These are phyloP conservation scores for Cantharis nigra DNA, from an alignment of 2,888 invertebrate genomes.

Conservation along the genomic window DNA sequence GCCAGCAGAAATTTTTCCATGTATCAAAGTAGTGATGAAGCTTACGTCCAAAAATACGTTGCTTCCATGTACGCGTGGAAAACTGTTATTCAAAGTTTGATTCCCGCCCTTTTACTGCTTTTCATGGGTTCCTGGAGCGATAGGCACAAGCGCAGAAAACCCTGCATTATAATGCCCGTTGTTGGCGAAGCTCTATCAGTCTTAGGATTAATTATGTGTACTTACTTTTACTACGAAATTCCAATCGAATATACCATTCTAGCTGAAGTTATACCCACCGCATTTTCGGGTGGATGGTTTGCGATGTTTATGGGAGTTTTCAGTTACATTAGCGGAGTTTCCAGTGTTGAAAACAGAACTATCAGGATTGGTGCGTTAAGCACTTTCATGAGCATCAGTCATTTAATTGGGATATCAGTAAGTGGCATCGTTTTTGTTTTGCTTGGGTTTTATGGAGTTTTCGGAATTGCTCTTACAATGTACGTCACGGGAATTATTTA, in stretches of 20 bases:
- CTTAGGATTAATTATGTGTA: slow-evolving; percentile 59
- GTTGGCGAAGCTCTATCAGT: slow-evolving; percentile 60
- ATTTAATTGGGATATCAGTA: slow-evolving; percentile 57
- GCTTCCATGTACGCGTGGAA: slow-evolving; percentile 60
- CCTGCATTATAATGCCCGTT: slow-evolving; percentile 62
- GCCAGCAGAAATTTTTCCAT: slow-evolving; percentile 69
- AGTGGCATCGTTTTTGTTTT: slow-evolving; percentile 59
- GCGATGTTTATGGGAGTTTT: slow-evolving; percentile 62
- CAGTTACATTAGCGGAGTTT: slow-evolving; percentile 65
- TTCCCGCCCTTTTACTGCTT: slow-evolving; percentile 61
- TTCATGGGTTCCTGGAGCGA: slow-evolving; percentile 68
- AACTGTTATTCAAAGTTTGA: slow-evolving; percentile 59
- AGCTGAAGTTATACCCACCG: slow-evolving; percentile 60
- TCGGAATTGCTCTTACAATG: slow-evolving; percentile 54
- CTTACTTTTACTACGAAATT: slow-evolving; percentile 60
- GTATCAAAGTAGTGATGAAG: slow-evolving; percentile 63
- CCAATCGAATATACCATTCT: slow-evolving; percentile 61
- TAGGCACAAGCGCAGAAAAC: slow-evolving; percentile 61
- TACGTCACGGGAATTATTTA: slow-evolving; percentile 58
- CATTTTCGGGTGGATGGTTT: slow-evolving; percentile 62
- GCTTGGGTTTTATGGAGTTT: slow-evolving; percentile 61
- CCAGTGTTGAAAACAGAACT: slow-evolving; percentile 61
- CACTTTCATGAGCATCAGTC: slow-evolving; percentile 58
- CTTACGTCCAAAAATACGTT: slow-evolving; percentile 41
- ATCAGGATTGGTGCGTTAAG: slow-evolving; percentile 64